These are phyloP conservation scores for Drosophila parthenogenetica DNA, from an alignment of 2,888 invertebrate genomes.

Conservation along the genomic window DNA sequence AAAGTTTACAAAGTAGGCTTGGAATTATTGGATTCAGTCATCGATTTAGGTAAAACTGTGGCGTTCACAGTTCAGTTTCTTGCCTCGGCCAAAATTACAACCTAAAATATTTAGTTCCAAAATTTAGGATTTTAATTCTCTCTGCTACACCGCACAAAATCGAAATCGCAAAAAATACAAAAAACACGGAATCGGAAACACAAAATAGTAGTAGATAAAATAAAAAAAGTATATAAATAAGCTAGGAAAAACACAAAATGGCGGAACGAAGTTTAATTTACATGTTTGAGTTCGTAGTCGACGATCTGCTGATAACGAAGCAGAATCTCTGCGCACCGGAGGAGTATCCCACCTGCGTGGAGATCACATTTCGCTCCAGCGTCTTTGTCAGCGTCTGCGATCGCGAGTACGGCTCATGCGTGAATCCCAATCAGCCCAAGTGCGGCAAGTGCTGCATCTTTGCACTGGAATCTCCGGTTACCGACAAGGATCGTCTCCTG, in stretches of 20 bases:
- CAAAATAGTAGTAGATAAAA: background rate
- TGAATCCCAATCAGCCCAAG: slow-evolving; percentile 69
- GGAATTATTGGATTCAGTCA: background rate
- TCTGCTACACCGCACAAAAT: slow-evolving; percentile 19
- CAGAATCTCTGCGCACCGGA: slow-evolving; percentile 84
- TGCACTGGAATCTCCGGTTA: slow-evolving; percentile 79
- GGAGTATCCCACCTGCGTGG: slow-evolving; percentile 84
- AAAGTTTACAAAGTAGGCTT: slow-evolving; percentile 36
- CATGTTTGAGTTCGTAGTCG: slow-evolving; percentile 84
- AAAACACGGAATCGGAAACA: slow-evolving; percentile 11
- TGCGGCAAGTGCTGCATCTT: slow-evolving; percentile 83
- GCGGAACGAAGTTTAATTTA: slow-evolving; percentile 82
- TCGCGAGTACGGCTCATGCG: slow-evolving; percentile 80
- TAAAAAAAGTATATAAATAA: background rate
- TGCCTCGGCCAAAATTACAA: slow-evolving; percentile 49
- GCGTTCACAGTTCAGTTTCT: slow-evolving; percentile 32
- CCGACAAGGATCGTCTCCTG: slow-evolving; percentile 78
- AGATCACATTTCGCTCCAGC: slow-evolving; percentile 82
- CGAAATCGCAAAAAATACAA: slow-evolving; percentile 2
- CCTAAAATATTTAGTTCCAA: slow-evolving; percentile 44
- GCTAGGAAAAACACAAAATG: slow-evolving; percentile 37
- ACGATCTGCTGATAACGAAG: slow-evolving; percentile 82
- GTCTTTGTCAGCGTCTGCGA: slow-evolving; percentile 83
- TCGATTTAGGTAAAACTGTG: background rate
- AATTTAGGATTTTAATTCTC: slow-evolving; percentile 37